Conservation (phyloP, 2,113 vertebrate species). For the Oreochromis aureus region DNA sequence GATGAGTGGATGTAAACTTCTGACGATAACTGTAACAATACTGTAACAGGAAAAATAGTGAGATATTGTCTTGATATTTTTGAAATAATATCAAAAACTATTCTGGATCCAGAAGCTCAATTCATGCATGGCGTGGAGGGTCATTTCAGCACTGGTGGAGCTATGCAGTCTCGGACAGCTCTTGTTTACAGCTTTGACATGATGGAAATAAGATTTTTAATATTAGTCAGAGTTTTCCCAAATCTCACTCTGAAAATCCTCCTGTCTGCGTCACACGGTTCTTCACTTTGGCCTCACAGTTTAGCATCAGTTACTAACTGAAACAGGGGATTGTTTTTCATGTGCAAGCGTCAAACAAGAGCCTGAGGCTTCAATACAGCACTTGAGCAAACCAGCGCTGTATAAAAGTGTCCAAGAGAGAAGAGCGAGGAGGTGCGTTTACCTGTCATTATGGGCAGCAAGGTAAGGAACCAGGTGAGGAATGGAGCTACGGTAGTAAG, state of each 20-base stretch:
- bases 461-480: conserved; percentile 66
- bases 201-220: neutral
- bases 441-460: conserved; percentile 62
- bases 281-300: neutral
- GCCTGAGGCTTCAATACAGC: neutral
- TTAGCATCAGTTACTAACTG: neutral
- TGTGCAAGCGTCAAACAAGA: neutral
- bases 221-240: neutral
- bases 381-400: neutral
- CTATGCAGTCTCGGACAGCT: neutral
- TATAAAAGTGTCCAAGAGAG: neutral
- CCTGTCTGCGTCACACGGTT: neutral
- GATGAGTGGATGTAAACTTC: neutral
- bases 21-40: neutral
- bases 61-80: neutral
- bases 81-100: neutral
- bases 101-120: neutral
- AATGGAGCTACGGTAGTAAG: conserved; percentile 59
- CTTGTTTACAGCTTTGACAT: neutral
- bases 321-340: neutral
- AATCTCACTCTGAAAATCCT: neutral
- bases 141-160: neutral
- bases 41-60: neutral
- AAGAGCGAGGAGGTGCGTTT: conserved; percentile 1
- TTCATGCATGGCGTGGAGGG: neutral